Conservation (phyloP, 2,888 invertebrate species). For the Dorcus hopei region DNA sequence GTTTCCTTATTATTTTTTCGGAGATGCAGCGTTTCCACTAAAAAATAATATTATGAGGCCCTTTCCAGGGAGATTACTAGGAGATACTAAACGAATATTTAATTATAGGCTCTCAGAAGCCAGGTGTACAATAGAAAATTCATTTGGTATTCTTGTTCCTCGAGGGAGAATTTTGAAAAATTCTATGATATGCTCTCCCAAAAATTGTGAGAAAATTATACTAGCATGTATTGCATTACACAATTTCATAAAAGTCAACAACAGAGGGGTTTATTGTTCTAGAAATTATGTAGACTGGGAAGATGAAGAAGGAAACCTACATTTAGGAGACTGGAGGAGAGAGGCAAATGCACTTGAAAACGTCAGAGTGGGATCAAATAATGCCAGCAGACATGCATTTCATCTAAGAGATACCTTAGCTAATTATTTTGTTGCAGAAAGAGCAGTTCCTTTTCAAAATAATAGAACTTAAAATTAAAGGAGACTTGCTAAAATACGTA, state of each 20-base stretch:
- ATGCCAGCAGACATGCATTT: constrained; percentile 5
- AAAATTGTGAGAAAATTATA: constrained; percentile 6
- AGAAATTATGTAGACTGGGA: constrained; percentile 6
- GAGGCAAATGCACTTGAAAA: constrained; percentile 1
- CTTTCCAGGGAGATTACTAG: constrained; percentile 5
- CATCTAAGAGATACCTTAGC: constrained; percentile 1
- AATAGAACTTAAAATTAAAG: not conserved
- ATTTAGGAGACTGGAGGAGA: constrained; percentile 5
- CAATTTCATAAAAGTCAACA: constrained; percentile 6
- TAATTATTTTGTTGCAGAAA: constrained; percentile 3
- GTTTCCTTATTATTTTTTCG: constrained; percentile 10
- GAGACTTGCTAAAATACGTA: too few species aligned
- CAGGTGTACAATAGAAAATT: constrained; percentile 4
- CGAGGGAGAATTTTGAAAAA: constrained; percentile 2
- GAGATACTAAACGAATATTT: constrained; percentile 2
- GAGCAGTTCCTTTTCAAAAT: not conserved
- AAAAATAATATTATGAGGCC: constrained; percentile 4
- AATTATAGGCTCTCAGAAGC: constrained; percentile 7
- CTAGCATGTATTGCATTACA: constrained; percentile 3
- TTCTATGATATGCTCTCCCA: not conserved
- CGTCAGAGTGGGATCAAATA: constrained; percentile 5
- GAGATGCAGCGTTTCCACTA: constrained; percentile 4
- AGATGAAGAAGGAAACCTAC: constrained; percentile 1
- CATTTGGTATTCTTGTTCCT: constrained; percentile 7
- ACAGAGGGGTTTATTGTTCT: not conserved